Percentiles rank a stretch among this genome's conserved stretches.
Conservation (phyloP, 2,113 vertebrate genomes). For the Thermophis baileyi region DNA sequence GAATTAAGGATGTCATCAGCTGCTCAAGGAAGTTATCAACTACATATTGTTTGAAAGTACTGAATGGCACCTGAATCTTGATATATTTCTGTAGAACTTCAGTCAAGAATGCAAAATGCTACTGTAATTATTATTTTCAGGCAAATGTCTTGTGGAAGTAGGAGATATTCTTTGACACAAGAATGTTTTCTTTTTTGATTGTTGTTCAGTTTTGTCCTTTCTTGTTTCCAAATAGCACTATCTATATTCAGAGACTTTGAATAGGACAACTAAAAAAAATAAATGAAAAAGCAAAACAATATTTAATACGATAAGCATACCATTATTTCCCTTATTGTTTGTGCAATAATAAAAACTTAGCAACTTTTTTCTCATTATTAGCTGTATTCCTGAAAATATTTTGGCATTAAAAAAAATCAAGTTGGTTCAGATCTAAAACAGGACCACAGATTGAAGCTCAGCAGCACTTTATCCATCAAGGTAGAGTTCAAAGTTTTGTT, state of each 20-base stretch:
- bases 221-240: neutral
- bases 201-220: neutral
- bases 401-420: slow-evolving; percentile 18
- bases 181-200: neutral
- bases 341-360: slow-evolving; percentile 1
- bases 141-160: neutral
- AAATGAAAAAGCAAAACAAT: neutral
- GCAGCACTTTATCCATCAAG: slow-evolving; percentile 28
- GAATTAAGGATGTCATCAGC: neutral
- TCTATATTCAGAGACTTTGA: neutral
- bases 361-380: neutral
- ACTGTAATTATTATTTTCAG: neutral
- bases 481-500: slow-evolving; percentile 32
- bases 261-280: neutral
- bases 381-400: neutral
- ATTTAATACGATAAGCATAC: neutral
- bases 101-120: neutral
- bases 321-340: slow-evolving; percentile 31
- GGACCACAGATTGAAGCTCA: slow-evolving; percentile 1
- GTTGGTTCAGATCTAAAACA: neutral
- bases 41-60: neutral
- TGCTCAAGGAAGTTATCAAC: neutral
- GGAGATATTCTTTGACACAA: neutral
- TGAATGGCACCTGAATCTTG: neutral
- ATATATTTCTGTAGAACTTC: neutral